Conservation (phyloP, 2,113 vertebrate genomes). For the Oceanodroma tethys region DNA sequence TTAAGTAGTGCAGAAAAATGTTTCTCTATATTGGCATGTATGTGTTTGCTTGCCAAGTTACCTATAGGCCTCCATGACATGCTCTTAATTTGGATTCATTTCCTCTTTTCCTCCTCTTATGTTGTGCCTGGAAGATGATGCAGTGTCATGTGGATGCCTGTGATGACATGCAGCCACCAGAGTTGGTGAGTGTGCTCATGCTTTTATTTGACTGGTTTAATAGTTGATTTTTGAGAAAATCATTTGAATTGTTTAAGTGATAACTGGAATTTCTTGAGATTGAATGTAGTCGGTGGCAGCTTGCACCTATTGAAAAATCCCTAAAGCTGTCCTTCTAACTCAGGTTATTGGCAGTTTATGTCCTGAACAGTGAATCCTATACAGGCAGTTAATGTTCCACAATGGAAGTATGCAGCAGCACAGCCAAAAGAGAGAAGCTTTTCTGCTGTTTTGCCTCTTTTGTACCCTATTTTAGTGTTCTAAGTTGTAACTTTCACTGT, state of each 20-base stretch:
- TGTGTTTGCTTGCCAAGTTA: neutral
- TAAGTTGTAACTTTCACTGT: neutral
- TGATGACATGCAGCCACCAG: constrained; percentile 44
- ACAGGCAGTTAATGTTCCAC: neutral
- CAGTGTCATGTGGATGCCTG: constrained; percentile 44
- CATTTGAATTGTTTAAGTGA: neutral
- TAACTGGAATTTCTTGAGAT: neutral
- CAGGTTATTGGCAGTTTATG: neutral
- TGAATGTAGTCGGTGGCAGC: neutral
- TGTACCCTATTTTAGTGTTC: neutral
- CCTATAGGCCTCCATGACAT: neutral
- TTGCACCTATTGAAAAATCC: neutral
- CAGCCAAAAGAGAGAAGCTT: neutral
- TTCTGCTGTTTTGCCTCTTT: neutral
- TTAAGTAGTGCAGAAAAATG: neutral
- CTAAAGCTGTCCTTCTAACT: neutral
- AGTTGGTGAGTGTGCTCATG: constrained; percentile 7
- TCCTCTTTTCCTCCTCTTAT: neutral
- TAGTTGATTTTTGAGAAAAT: neutral
- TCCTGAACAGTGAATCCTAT: neutral
- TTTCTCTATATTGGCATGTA: neutral
- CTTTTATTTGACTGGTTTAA: neutral
- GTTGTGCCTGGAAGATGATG: constrained; percentile 28
- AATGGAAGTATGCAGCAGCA: neutral
- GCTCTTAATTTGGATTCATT: neutral